phyloP scores from a whole-genome alignment of 2,888 invertebrate genomes.

The Dolichopus griseipennis region DNA sequence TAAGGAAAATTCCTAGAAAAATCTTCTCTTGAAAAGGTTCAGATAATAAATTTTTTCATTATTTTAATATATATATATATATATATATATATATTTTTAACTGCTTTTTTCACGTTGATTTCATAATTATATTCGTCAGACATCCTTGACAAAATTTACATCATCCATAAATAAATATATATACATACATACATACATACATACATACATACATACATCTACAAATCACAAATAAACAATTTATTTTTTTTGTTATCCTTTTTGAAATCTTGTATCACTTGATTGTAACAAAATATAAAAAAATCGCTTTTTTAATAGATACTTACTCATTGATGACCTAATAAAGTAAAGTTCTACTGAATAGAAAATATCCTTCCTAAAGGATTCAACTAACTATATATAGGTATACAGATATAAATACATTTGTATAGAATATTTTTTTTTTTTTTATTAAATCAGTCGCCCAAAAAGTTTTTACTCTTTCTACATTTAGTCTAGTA shows the following conservation, averaged over 20 bases:
- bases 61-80: too few relatives aligned
- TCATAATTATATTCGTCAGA: conserved; percentile 1
- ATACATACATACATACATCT: neutral
- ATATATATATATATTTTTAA: neutral
- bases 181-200: neutral
- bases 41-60: too few relatives aligned
- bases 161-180: neutral
- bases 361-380: neutral
- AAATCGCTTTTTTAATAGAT: neutral
- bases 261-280: too few relatives aligned
- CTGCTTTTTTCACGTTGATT: neutral
- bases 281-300: neutral
- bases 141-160: neutral
- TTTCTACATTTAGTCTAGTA: too few relatives aligned
- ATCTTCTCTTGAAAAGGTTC: too few relatives aligned
- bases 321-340: conserved; percentile 6
- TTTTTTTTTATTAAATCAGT: neutral
- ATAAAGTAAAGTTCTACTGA: neutral
- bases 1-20: too few relatives aligned
- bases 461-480: neutral
- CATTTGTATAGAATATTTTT: neutral
- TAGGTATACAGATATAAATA: too few relatives aligned
- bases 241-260: neutral
- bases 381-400: too few relatives aligned
- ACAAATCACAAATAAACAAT: neutral